Base-by-base conservation (phyloP, 2,113 vertebrate genomes). In the Cyprinodon tularosa region DNA sequence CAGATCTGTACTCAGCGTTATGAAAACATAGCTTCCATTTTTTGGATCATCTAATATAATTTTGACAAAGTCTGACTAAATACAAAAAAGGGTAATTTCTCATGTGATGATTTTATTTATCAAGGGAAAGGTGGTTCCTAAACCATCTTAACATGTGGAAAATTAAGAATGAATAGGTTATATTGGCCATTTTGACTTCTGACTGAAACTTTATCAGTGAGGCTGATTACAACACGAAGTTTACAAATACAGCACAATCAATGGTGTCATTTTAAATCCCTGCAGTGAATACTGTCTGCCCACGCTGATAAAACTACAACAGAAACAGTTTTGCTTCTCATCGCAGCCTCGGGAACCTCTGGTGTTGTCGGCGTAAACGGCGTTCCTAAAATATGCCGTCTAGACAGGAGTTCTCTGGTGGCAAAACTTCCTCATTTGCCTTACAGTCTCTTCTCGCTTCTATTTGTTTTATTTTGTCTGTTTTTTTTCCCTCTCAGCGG, bases 331-430 rank as follows among this genome's bases (percentile, higher is more conserved):
- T 82, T 53, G 36, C 17, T 45, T 76, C 79, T 73, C 81, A 68
- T 77, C 74, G 2, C 79, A 13, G 62, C 83, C 71, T 76, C 68
- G n/a, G 76, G 83, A 65, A 70, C 60, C 70, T 76, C 78, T 70
- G 69, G 77, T 84, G 78, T 84, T 65, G 88, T 62, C 72, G 29
- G 64, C 42, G 9, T 39, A 47, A 62, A 42, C 74, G 20, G 60
- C 44, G 50, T 12, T 39, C 48, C 77, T 83, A 78, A 77, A 88
- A 83, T 88, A 83, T 83, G 84, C 75, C 68, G 62, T 68, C 69
- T 37, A 78, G 86, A 87, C 86, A 77, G 88, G 75, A 74, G 85
- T 80, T 86, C 86, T 84, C 84, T 1, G 68, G 83, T 77, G 80
- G 80, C 72, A 3, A 72, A 80, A 22, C 12, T 62, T 66, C 20